Evolutionary conservation across 1,140 invertebrate genomes (phyloP), one percentile per base, ranked within the genome.

Genomic region (Calliphora vicina): DNA sequence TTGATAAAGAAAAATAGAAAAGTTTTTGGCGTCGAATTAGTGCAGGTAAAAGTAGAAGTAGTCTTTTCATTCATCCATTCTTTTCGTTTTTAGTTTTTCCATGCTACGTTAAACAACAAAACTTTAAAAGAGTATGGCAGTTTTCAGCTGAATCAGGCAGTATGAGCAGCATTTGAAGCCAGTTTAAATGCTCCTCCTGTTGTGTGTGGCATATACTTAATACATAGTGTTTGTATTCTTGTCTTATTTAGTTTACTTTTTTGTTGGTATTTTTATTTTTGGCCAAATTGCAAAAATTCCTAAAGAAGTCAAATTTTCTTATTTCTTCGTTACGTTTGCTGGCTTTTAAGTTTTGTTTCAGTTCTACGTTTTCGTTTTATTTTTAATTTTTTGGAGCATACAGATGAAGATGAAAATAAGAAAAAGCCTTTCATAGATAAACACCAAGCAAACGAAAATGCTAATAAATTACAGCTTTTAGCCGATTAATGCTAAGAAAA

Each of bases 381-480:
- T 76, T 42, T 1, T 42, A n/a, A 42, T 23, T 78, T 43, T 26
- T 78, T n/a, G n/a, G n/a, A n/a, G 74, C 74, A 76, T 76, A 35
- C 74, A 23, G 35, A 78, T 67, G 74, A 76, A 76, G 29, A 78
- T 78, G 74, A 25, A 78, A 78, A 23, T 78, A 43, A 78, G 74
- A 78, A 78, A 43, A 78, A 78, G 35, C 15, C 74, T 78, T 78
- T 43, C 74, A 78, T 25, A 78, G 74, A 78, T 78, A 78, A 78
- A 78, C 74, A 78, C 74, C 74, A 78, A 43, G 74, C 74, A 78
- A 78, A 43, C 15, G 42, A 78, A 78, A 43, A 78, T 78, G 74
- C 74, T 78, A 78, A 78, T 78, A 78, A 78, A 78, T 78, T 78
- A 78, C 74, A 78, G 74, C 74, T 78, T 78, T 78, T 78, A 78